phyloP scores from a whole-genome alignment of 2,113 vertebrate genomes.

The Tragelaphus imberbis region DNA sequence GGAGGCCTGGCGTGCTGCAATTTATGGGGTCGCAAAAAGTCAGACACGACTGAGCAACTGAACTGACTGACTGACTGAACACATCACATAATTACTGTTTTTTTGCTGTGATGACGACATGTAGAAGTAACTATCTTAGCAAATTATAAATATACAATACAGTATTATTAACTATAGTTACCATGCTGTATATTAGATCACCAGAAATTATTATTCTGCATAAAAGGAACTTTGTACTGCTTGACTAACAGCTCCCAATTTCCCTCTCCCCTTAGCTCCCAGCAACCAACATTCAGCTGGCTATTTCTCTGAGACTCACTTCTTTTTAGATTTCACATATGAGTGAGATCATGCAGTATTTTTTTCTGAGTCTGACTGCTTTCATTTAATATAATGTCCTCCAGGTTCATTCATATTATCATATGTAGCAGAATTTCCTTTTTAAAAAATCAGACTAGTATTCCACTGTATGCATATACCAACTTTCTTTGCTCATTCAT shows the following conservation, averaged over 20 bases:
- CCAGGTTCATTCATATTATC: neutral
- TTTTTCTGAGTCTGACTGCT: neutral
- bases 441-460: neutral
- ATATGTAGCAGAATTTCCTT: neutral
- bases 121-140: neutral
- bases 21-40: no score
- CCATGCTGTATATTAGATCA: neutral
- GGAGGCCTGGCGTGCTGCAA: no score
- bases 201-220: neutral
- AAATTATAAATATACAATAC: neutral
- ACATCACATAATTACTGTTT: neutral
- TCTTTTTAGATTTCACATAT: neutral
- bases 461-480: neutral
- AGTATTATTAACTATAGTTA: neutral
- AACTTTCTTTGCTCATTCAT: neutral
- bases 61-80: neutral
- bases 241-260: neutral
- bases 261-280: neutral
- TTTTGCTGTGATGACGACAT: neutral
- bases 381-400: neutral
- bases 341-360: neutral
- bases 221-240: neutral
- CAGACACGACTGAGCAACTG: no score
- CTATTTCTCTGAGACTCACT: neutral
- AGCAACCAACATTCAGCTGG: neutral